Evolutionary conservation across 2,797 vertebrate species (phyloP).

Genomic region (Lacerta agilis): DNA sequence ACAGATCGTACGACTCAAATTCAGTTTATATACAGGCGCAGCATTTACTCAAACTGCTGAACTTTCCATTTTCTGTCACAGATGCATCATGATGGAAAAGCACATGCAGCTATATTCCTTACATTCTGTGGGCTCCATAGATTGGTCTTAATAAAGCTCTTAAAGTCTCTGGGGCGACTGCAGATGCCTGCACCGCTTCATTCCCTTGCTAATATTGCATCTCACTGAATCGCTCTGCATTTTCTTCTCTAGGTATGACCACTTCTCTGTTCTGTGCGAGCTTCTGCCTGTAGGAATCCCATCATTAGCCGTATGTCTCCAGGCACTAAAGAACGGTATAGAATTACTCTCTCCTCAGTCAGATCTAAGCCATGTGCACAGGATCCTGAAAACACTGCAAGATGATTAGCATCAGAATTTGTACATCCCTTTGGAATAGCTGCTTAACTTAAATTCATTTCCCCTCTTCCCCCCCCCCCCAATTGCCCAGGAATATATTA

Average conservation of each 20-base stretch:
- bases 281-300: constrained; percentile 91
- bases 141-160: background rate
- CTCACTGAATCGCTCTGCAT: background rate
- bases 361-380: constrained; percentile 33
- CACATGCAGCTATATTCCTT: background rate
- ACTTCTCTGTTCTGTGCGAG: constrained; percentile 95
- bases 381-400: constrained; percentile 21
- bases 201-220: background rate
- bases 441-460: background rate
- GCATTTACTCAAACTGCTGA: background rate
- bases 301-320: constrained; percentile 90
- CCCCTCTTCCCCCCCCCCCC: background rate
- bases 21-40: background rate
- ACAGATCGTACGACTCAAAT: background rate
- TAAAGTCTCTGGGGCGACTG: background rate
- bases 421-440: background rate
- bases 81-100: background rate
- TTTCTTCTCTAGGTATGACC: constrained; percentile 83
- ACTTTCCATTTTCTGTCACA: background rate
- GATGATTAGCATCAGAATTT: background rate
- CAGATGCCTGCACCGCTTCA: background rate
- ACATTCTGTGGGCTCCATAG: background rate
- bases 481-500: background rate
- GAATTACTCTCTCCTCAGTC: constrained; percentile 51
- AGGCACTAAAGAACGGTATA: constrained; percentile 84